These are phyloP conservation scores for Endomychus coccineus DNA, from an alignment of 2,888 invertebrate species.

Conservation along the genomic window DNA sequence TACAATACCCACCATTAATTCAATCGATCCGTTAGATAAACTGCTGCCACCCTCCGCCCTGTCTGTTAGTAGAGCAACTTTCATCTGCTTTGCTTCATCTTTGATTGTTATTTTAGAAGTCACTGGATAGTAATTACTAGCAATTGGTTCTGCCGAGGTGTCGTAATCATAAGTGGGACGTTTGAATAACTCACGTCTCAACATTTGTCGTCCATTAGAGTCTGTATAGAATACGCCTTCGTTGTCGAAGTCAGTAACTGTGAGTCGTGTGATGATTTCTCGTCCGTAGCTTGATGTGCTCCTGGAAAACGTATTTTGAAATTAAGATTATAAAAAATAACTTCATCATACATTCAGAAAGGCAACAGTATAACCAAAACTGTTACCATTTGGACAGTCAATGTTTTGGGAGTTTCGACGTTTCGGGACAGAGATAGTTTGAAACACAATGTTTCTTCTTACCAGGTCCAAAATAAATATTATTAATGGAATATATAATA, in stretches of 20 bases:
- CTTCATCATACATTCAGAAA: too few species aligned
- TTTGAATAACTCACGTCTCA: conserved; percentile 52
- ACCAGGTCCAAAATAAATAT: too few species aligned
- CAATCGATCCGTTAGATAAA: conserved; percentile 53
- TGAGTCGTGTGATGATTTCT: conserved; percentile 73
- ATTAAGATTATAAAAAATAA: too few species aligned
- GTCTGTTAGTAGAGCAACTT: conserved; percentile 51
- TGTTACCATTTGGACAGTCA: too few species aligned
- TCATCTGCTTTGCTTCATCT: conserved; percentile 42
- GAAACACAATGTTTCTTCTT: too few species aligned
- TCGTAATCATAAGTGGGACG: conserved; percentile 51
- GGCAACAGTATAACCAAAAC: too few species aligned
- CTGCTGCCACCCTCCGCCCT: conserved; percentile 56
- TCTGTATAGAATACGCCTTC: conserved; percentile 66
- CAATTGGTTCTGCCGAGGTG: conserved; percentile 47
- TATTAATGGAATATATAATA: too few species aligned
- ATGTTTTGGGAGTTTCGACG: too few species aligned
- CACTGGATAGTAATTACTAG: conserved; percentile 72
- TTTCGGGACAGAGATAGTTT: too few species aligned
- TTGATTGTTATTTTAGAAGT: conserved; percentile 55
- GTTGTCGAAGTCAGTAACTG: conserved; percentile 54
- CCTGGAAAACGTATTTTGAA: too few species aligned
- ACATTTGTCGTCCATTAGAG: conserved; percentile 68
- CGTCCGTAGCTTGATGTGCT: too few species aligned
- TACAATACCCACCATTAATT: conserved; percentile 60